Evolutionary conservation across 2,113 vertebrate species (phyloP).

Genomic region (Ptyas mucosa): DNA sequence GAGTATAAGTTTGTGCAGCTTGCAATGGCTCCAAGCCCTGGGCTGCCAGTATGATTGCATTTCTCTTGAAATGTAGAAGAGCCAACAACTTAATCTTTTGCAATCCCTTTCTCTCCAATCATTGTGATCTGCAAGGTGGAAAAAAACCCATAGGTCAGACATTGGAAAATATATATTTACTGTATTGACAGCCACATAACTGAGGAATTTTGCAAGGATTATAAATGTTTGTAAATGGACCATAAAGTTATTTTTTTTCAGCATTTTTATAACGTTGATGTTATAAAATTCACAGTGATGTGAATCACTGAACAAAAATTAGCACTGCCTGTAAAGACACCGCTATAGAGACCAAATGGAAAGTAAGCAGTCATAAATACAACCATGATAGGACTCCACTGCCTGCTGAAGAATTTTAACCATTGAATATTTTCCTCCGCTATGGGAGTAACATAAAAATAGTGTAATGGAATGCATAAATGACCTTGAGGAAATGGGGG

Average conservation of each 20-base stretch:
- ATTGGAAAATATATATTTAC: background rate
- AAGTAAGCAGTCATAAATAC: background rate
- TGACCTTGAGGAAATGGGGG: background rate
- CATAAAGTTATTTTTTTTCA: background rate
- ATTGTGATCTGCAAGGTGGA: background rate
- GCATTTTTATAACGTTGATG: background rate
- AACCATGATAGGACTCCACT: background rate
- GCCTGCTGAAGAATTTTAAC: background rate
- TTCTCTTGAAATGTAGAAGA: background rate
- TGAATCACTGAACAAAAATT: background rate
- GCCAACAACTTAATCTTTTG: background rate
- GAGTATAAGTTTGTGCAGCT: background rate
- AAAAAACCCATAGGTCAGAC: background rate
- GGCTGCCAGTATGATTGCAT: background rate
- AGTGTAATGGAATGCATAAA: background rate
- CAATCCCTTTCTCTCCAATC: background rate
- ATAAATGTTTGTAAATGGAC: background rate
- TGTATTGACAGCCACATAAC: background rate
- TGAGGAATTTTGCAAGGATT: background rate
- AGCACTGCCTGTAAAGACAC: background rate
- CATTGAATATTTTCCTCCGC: background rate
- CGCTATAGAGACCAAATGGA: background rate
- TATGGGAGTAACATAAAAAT: background rate
- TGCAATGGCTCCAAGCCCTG: background rate
- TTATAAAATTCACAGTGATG: no score